Evolutionary conservation across 2,888 invertebrate species (phyloP).

Genomic region (Apodemia hepburni): DNA sequence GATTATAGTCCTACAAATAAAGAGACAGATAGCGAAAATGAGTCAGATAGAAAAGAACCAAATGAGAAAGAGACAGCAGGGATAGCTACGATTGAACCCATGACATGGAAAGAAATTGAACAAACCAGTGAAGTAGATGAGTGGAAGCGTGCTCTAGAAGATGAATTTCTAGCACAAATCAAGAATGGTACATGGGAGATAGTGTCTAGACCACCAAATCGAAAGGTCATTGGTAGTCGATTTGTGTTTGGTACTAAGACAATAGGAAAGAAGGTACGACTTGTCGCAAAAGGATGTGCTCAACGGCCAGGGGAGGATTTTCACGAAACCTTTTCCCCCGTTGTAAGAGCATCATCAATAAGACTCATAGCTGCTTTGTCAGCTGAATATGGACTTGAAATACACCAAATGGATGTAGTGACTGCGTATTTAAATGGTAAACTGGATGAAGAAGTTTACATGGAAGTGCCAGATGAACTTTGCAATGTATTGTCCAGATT

Average conservation of each 20-base stretch:
- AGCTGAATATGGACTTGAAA: slow-evolving; percentile 24
- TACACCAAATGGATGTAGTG: slow-evolving; percentile 29
- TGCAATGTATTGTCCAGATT: slow-evolving; percentile 17
- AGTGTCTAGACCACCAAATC: neutral
- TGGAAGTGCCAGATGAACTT: slow-evolving; percentile 27
- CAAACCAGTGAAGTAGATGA: slow-evolving; percentile 10
- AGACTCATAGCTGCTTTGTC: slow-evolving; percentile 27
- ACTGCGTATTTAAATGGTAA: slow-evolving; percentile 25
- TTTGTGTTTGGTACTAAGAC: slow-evolving; percentile 18
- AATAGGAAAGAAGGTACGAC: slow-evolving; percentile 22
- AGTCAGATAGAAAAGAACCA: neutral
- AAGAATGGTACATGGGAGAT: no score
- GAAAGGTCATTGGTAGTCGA: slow-evolving; percentile 21
- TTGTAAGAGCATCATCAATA: slow-evolving; percentile 26
- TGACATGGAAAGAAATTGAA: slow-evolving; percentile 11
- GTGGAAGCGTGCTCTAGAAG: slow-evolving; percentile 17
- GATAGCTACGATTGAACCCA: slow-evolving; percentile 7
- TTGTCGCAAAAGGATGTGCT: slow-evolving; percentile 24
- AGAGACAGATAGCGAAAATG: neutral
- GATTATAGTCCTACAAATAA: neutral
- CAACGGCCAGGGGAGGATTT: slow-evolving; percentile 28
- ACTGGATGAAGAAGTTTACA: slow-evolving; percentile 29
- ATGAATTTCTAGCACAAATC: slow-evolving; percentile 10
- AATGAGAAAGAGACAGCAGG: neutral
- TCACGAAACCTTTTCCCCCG: slow-evolving; percentile 24